phyloP scores from a whole-genome alignment of 2,113 vertebrate genomes.

The Vidua chalybeata region DNA sequence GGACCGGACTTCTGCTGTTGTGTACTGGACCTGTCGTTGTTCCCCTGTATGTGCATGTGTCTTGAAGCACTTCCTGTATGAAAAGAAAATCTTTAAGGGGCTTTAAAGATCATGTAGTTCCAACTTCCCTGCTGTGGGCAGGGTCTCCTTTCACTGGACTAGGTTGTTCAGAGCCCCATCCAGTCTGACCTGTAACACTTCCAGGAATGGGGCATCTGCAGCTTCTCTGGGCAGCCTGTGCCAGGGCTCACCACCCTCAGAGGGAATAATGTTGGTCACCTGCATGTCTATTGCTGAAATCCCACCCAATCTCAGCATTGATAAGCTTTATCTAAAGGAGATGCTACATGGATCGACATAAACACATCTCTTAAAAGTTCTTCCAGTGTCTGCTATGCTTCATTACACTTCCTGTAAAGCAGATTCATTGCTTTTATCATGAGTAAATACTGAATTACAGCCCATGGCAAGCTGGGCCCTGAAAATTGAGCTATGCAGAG shows the following conservation, averaged over 20 bases:
- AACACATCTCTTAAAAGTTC: not conserved
- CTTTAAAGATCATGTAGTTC: not conserved
- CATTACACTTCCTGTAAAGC: conserved; percentile 4
- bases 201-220: not conserved
- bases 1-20: not conserved
- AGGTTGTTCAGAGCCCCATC: not conserved
- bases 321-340: not conserved
- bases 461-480: not conserved
- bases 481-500: conserved; percentile 32
- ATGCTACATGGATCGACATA: not conserved
- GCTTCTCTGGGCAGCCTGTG: not conserved
- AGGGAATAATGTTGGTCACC: not conserved
- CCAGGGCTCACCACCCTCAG: not conserved
- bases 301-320: not conserved
- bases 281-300: not conserved
- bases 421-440: not conserved
- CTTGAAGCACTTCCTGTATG: not conserved
- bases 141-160: not conserved
- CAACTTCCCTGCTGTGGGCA: not conserved
- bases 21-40: not conserved
- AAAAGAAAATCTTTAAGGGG: not conserved
- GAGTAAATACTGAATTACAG: conserved; percentile 34
- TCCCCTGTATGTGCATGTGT: fast-evolving
- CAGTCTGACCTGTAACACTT: not conserved
- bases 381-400: not conserved